Percentiles rank a stretch among this genome's conserved stretches.
These are phyloP conservation scores for Lutjanus campechanus DNA, from an alignment of 2,797 vertebrate species.

Conservation along the genomic window DNA sequence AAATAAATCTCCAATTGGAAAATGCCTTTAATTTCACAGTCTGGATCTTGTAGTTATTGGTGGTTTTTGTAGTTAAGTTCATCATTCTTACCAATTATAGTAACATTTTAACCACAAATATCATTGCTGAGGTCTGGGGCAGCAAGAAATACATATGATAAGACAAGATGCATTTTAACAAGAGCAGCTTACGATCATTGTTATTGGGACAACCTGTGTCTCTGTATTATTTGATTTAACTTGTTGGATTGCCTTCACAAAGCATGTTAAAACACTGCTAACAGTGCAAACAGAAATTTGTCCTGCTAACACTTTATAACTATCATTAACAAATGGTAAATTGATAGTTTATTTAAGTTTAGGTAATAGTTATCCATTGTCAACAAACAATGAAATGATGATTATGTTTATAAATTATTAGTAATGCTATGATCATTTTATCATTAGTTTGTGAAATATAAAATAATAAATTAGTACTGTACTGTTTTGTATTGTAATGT, in stretches of 20 bases:
- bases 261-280: neutral
- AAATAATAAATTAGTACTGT: too few species aligned
- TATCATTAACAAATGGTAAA: too few species aligned
- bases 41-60: neutral
- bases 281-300: too few species aligned
- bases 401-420: too few species aligned
- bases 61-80: neutral
- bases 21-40: constrained; percentile 1
- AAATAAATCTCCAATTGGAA: constrained; percentile 16
- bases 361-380: too few species aligned
- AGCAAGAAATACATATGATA: neutral
- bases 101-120: neutral
- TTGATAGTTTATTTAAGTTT: too few species aligned
- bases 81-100: neutral
- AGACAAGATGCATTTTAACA: neutral
- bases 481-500: too few species aligned
- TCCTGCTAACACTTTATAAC: too few species aligned
- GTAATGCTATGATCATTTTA: too few species aligned
- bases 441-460: too few species aligned
- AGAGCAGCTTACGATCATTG: neutral
- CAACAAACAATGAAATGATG: too few species aligned
- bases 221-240: neutral
- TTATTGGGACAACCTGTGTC: neutral
- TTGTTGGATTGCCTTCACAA: neutral
- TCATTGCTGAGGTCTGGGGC: neutral